These are phyloP conservation scores for Salvelinus fontinalis DNA, from an alignment of 2,113 vertebrate genomes.

Conservation along the genomic window DNA sequence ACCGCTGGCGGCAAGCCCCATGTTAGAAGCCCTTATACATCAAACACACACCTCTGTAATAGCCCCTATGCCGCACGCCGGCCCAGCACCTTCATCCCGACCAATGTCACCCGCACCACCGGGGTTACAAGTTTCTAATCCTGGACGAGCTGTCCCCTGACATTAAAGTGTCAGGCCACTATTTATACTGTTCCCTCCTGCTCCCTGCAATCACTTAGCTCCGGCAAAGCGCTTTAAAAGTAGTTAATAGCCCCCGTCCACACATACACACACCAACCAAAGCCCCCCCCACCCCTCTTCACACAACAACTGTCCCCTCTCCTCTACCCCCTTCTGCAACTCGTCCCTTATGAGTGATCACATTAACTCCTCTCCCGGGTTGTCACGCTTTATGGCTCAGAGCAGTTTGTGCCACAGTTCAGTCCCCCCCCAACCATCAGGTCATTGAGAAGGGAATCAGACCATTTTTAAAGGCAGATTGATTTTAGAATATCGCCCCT, in stretches of 20 bases:
- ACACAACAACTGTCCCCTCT: no score
- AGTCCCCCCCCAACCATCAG: constrained; percentile 73
- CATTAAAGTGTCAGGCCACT: constrained; percentile 97
- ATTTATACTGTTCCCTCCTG: constrained; percentile 83
- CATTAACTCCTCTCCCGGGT: constrained; percentile 77
- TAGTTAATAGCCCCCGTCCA: constrained; percentile 80
- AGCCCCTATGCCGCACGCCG: constrained; percentile 8
- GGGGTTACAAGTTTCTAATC: constrained; percentile 88
- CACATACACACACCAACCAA: constrained; percentile 28
- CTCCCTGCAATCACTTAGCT: constrained; percentile 82
- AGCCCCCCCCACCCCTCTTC: background rate
- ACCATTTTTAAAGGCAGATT: constrained; percentile 90
- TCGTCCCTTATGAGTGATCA: constrained; percentile 83
- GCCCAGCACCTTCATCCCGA: constrained; percentile 78
- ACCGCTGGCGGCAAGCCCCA: constrained; percentile 40
- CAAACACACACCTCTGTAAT: constrained; percentile 55
- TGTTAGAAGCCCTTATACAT: constrained; percentile 72
- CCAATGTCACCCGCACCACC: constrained; percentile 73
- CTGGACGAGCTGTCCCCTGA: constrained; percentile 88
- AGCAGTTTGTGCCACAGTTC: constrained; percentile 54
- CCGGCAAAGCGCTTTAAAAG: constrained; percentile 84
- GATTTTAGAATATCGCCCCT: constrained; percentile 86
- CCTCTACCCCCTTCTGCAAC: constrained; percentile 43
- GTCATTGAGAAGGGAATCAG: constrained; percentile 90
- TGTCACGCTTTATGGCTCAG: constrained; percentile 86